phyloP scores from a whole-genome alignment of 2,797 vertebrate species.

The Sarcophilus harrisii region DNA sequence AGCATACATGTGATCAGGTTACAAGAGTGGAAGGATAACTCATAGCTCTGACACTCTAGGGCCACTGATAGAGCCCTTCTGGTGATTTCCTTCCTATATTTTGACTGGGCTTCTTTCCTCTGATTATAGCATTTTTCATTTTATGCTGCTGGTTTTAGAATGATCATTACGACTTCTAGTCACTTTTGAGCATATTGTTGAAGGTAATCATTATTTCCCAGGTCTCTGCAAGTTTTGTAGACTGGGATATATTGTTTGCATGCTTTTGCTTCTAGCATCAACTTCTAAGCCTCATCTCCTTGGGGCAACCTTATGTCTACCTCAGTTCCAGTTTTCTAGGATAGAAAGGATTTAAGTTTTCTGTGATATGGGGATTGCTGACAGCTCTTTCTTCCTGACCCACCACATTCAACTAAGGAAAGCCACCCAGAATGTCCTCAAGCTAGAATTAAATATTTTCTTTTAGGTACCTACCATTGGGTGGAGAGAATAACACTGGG shows the following conservation, averaged over 20 bases:
- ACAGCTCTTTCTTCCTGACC: neutral
- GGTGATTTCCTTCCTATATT: neutral
- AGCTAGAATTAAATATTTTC: neutral
- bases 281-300: neutral
- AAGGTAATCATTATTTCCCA: neutral
- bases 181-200: neutral
- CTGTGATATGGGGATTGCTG: neutral
- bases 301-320: neutral
- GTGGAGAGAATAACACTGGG: neutral
- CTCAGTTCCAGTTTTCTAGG: neutral
- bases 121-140: neutral
- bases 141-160: neutral
- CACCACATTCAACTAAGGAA: neutral
- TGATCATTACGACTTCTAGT: neutral
- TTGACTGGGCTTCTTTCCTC: neutral
- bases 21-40: neutral
- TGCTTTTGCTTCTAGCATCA: neutral
- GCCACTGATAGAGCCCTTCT: neutral
- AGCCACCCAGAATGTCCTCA: neutral
- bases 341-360: neutral
- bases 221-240: neutral
- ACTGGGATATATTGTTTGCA: neutral
- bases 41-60: neutral
- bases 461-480: neutral
- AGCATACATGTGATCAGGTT: neutral